Evolutionary conservation across 1,140 invertebrate species (phyloP).

Genomic region (Drosophila athabasca): DNA sequence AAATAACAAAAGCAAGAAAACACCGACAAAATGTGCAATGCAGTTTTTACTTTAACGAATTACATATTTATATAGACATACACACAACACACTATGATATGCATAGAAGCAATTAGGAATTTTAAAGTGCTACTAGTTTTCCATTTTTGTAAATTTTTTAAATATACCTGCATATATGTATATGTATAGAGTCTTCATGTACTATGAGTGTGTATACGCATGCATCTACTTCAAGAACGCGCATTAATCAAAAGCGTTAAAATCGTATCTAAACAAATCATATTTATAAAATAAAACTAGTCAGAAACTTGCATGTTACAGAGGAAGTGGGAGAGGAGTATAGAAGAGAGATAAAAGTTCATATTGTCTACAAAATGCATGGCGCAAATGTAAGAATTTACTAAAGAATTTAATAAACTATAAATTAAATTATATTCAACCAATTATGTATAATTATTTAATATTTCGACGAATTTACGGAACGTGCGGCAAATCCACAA

Average conservation of each 20-base stretch:
- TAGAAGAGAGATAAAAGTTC: conserved; percentile 6
- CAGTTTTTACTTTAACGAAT: conserved; percentile 73
- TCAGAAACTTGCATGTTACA: conserved; percentile 44
- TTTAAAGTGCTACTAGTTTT: conserved; percentile 57
- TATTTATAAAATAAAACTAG: conserved; percentile 14
- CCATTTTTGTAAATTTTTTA: conserved; percentile 73
- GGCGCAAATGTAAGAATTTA: conserved; percentile 51
- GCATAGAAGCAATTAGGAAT: conserved; percentile 27
- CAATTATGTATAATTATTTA: too few species aligned
- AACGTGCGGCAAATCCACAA: too few species aligned
- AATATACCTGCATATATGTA: conserved; percentile 37
- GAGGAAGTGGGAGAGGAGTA: conserved; percentile 3
- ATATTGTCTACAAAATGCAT: conserved; percentile 47
- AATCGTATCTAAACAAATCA: conserved; percentile 36
- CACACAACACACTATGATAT: conserved; percentile 20
- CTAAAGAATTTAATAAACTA: conserved; percentile 54
- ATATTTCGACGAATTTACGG: too few species aligned
- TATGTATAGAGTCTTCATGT: conserved; percentile 32
- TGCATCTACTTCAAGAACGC: conserved; percentile 34
- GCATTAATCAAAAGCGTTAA: conserved; percentile 46
- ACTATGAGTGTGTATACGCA: conserved; percentile 36
- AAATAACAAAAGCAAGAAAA: conserved; percentile 11
- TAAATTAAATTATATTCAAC: conserved; percentile 4
- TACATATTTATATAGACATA: conserved; percentile 26
- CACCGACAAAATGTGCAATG: conserved; percentile 73